Evolutionary conservation across 2,888 invertebrate genomes (phyloP), one percentile per base, ranked within the genome.

Genomic region (Lordiphosa fenestrarum): DNA sequence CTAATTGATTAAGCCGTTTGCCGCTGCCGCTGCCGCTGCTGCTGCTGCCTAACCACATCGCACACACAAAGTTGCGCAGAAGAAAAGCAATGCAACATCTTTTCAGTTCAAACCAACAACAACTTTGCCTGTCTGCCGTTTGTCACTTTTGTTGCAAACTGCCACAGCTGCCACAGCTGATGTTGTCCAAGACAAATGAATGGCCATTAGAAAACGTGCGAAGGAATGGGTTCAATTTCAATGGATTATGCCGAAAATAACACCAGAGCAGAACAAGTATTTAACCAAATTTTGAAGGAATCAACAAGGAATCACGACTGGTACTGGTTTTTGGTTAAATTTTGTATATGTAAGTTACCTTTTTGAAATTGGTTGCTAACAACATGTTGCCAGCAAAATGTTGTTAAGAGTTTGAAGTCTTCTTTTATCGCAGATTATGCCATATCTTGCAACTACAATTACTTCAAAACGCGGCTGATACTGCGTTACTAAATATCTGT

Each of bases 1-100:
- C 68, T 76, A 76, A 76, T 76, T 81, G 76, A 76, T 76, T 84
- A 78, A 81, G 76, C 74, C 82, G 73, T 73, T 84, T 73, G 30
- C 30, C 9, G 30, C 30, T 30, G 19, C 19, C 19, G 23, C 6
- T 23, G 23, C 23, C 77, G 71, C 66, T 69, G 81, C 57, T 72
- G 68, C 66, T 56, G 56, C 69, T 36, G 19, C 30, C 12, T 33
- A 25, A 12, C 19, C 9, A 9, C 23, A 38, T 12, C 21, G 9
- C 15, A 10, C 30, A 37, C 37, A 15, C 6, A 25, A 50, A 46
- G n/a, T 38, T 38, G 15, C 30, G 38, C 15, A 10, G 2, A 23
- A 30, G n/a, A 36, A 21, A 48, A 49, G 46, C 10, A 6, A 19
- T 37, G 39, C 12, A 46, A 58, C 49, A 63, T 60, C 54, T 52